Evolutionary conservation across 2,113 vertebrate genomes (phyloP), one percentile per base, ranked within the genome.

Genomic region (Pangasianodon hypophthalmus): DNA sequence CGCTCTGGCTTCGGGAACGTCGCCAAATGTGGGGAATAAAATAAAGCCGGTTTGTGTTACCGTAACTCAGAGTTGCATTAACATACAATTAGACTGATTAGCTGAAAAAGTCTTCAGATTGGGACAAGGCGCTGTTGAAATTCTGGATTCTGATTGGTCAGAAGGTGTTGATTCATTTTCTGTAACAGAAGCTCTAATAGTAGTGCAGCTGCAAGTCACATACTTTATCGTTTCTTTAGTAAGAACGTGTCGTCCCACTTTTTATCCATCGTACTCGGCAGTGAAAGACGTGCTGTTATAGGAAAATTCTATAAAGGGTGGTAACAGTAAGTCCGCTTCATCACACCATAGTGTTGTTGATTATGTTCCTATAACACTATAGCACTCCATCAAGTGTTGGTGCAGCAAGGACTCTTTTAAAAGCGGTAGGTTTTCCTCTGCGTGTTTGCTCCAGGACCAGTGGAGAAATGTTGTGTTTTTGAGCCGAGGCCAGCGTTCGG

Each of bases 1-100:
- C 56, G 29, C 90, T 90, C 71, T n/a, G 52, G 77, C 62, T 88
- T 88, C 81, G 67, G 86, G 87, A 88, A 62, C 83, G 21, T 80
- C 79, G 80, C 92, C 90, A 92, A 91, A 77, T 18, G 29, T 37
- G 75, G 60, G 92, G 56, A 86, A 90, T 84, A 88, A 90, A 92
- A 91, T 84, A 56, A 73, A 64, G 64, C 86, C 32, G 79, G 50
- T 82, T 85, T 75, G 60, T 87, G 85, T 89, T 85, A 81, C 86
- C 56, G 48, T 80, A 87, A 91, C 84, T 85, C 52, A 64, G 32
- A 81, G 87, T 48, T 44, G 69, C 77, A 64, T 90, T 87, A 85
- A 83, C 69, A 73, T 60, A 86, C 88, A 88, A 88, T 86, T n/a
- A 52, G 77, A 64, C 44, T 87, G 48, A 82, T 82, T 91, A 86